Evolutionary conservation across 2,888 invertebrate genomes (phyloP), one percentile per base, ranked within the genome.

Genomic region (Apomyelois bistriatella): DNA sequence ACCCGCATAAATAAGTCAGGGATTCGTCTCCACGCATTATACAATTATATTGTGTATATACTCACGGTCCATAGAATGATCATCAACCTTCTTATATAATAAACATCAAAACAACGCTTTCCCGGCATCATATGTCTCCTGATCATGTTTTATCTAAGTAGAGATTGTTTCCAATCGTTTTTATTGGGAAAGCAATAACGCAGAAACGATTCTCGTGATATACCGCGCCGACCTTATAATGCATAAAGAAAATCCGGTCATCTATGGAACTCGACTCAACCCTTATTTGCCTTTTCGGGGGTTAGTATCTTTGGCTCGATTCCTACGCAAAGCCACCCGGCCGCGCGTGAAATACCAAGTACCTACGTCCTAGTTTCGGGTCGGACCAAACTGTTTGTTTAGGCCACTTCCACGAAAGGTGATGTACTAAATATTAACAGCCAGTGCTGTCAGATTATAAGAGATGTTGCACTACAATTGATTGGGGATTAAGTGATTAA

Each of bases 281-380:
- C 84, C 80, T 77, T 85, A 84, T 86, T 89, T 86, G 84, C 82
- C 82, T 87, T 88, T 85, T 82, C 70, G 72, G 82, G 79, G 80
- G 80, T 81, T 82, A 84, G 80, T 85, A 86, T 85, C 85, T 84
- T 72, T 82, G 79, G 78, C 76, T 80, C 85, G 76, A 85, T 85
- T 86, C 81, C 77, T 80, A 80, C 79, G 83, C 75, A 85, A 85
- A 85, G 82, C 81, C 77, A 73, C 72, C 76, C 79, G 74, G 76
- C 77, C 85, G 83, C 85, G 85, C 84, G 84, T 85, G 82, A 85
- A 88, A 90, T 88, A 89, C 88, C 85, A 90, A 90, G 81, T 85
- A 82, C 84, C 90, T 79, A 82, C 84, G 91, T 79, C 90, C 85
- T 76, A 82, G 84, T 90, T 90, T 83, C 81, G 75, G 77, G 78